Conservation (phyloP, 2,797 vertebrate species). For the Pangasius macronema region DNA sequence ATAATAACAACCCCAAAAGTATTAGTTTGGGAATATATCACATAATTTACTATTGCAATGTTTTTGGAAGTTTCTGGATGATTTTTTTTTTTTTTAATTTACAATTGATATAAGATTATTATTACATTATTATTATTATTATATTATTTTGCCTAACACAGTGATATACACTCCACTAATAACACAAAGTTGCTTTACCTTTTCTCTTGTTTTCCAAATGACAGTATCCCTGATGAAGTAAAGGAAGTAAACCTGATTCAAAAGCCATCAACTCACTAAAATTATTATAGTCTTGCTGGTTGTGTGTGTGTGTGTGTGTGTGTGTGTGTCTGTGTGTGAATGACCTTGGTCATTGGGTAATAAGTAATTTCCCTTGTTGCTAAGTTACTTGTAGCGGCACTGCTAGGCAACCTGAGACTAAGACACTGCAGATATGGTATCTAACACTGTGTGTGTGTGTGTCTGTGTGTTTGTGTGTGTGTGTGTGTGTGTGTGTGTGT, state of each 20-base stretch:
- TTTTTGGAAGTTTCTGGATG: background rate
- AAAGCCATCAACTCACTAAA: background rate
- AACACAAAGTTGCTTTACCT: background rate
- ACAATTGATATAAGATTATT: background rate
- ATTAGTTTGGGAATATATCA: background rate
- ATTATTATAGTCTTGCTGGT: background rate
- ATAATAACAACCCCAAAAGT: background rate
- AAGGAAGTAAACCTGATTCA: background rate
- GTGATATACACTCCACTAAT: background rate
- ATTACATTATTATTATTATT: background rate
- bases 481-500: conserved; percentile 14
- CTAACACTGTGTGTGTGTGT: background rate
- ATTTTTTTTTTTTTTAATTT: too few species aligned
- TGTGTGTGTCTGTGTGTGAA: background rate
- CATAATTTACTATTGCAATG: background rate
- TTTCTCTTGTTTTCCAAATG: background rate
- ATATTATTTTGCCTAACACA: background rate
- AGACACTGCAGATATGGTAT: conserved; percentile 19
- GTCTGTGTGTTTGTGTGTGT: background rate
- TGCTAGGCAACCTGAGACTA: conserved; percentile 52
- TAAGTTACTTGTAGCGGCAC: conserved; percentile 50
- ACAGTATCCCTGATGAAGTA: background rate
- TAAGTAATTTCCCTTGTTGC: conserved; percentile 51
- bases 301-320: background rate
- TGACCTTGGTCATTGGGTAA: conserved; percentile 41